Percentiles rank a stretch among this genome's conserved stretches.
Conservation (phyloP, 2,888 invertebrate genomes). For the Melieria omissa region DNA sequence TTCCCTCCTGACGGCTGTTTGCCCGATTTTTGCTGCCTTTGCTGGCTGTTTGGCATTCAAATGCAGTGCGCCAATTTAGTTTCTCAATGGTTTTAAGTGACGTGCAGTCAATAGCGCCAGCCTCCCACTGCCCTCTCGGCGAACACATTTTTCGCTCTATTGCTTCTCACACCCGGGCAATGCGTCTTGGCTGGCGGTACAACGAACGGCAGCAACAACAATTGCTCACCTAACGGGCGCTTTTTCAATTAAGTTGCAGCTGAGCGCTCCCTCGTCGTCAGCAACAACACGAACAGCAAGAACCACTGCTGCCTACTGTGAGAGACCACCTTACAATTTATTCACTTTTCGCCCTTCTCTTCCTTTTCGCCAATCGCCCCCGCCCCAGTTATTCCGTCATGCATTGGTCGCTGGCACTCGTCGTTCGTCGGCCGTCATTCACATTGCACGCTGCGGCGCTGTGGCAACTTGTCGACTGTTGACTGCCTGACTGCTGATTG, state of each 20-base stretch:
- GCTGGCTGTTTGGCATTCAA: too few species aligned
- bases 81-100: conserved; percentile 25
- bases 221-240: neutral
- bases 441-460: too few species aligned
- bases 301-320: conserved; percentile 3
- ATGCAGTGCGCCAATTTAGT: conserved; percentile 34
- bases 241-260: conserved; percentile 38
- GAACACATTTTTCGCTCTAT: neutral
- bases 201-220: neutral
- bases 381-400: too few species aligned
- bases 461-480: too few species aligned
- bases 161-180: neutral
- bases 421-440: too few species aligned
- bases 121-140: neutral
- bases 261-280: conserved; percentile 11
- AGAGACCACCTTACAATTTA: neutral
- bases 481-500: too few species aligned
- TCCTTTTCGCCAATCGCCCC: neutral
- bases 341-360: neutral
- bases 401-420: too few species aligned
- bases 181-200: neutral
- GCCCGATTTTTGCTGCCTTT: too few species aligned
- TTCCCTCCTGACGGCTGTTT: too few species aligned
- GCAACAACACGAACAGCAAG: conserved; percentile 10
- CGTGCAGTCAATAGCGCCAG: conserved; percentile 16